Percentiles rank a stretch among this genome's conserved stretches.
These are phyloP conservation scores for Coelopa frigida DNA, from an alignment of 1,140 invertebrate genomes.

Conservation along the genomic window DNA sequence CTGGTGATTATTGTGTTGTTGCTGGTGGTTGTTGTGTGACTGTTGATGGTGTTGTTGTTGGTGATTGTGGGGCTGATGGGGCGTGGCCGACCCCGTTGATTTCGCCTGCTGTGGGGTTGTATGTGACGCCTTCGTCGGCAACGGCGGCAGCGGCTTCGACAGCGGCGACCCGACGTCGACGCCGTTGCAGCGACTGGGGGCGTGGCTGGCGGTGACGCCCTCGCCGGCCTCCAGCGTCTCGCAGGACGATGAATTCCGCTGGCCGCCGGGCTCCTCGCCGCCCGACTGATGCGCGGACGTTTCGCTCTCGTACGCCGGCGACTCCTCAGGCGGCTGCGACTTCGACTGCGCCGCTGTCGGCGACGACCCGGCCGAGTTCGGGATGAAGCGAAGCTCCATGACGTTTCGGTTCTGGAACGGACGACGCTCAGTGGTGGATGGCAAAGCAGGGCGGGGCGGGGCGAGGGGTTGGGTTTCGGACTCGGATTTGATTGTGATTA, in stretches of 20 bases:
- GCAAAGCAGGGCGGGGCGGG: background rate
- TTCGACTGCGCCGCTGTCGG: constrained; percentile 10
- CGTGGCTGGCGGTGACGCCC: constrained; percentile 13
- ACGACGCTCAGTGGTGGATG: constrained; percentile 17
- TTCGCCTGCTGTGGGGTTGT: constrained; percentile 14
- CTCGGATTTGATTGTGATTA: too few species aligned
- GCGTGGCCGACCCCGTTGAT: background rate
- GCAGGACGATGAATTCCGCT: constrained; percentile 34
- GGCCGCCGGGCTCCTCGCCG: too few species aligned
- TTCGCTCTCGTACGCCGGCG: constrained; percentile 4
- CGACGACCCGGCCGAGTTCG: constrained; percentile 1
- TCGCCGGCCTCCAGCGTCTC: constrained; percentile 39
- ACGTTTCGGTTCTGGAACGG: constrained; percentile 44
- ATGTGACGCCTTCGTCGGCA: constrained; percentile 24
- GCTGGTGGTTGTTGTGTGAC: constrained; percentile 4
- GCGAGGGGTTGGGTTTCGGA: too few species aligned
- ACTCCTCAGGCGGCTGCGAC: background rate
- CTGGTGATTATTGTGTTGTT: constrained; percentile 12
- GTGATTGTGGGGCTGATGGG: constrained; percentile 3
- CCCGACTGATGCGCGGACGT: background rate
- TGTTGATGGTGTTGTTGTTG: constrained; percentile 10
- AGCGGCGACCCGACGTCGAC: constrained; percentile 16
- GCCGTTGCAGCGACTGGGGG: constrained; percentile 5
- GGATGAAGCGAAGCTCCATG: constrained; percentile 43
- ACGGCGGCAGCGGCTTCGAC: constrained; percentile 34